Percentiles rank a stretch among this genome's conserved stretches.
phyloP scores from a whole-genome alignment of 2,113 vertebrate species.

The Syrrhaptes paradoxus region DNA sequence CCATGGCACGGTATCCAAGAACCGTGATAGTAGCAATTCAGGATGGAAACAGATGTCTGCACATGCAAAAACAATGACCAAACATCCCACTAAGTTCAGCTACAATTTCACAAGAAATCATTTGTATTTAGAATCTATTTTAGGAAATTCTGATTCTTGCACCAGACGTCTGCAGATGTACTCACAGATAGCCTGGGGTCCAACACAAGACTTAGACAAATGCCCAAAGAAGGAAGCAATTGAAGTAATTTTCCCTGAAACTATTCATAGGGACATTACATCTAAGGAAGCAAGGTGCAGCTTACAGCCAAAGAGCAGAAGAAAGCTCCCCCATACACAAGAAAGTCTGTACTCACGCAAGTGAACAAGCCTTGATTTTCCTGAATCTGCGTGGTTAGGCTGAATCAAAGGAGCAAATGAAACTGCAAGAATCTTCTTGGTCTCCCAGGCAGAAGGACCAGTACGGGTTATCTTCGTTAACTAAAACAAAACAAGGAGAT shows the following conservation, averaged over 20 bases:
- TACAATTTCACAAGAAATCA: not conserved
- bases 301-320: not conserved
- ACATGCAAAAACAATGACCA: not conserved
- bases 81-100: not conserved
- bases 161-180: not conserved
- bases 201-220: not conserved
- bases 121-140: not conserved
- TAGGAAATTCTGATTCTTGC: not conserved
- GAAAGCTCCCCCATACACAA: not conserved
- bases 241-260: not conserved
- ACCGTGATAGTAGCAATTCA: fast-evolving
- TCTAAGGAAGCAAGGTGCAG: not conserved
- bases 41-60: not conserved
- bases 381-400: slow-evolving; percentile 83
- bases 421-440: slow-evolving; percentile 97
- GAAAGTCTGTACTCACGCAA: slow-evolving; percentile 85
- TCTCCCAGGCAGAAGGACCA: slow-evolving; percentile 91
- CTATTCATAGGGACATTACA: not conserved
- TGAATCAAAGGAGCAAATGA: slow-evolving; percentile 96
- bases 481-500: slow-evolving; percentile 72
- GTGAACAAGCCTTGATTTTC: slow-evolving; percentile 81
- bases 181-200: not conserved
- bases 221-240: not conserved
- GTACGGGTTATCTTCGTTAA: slow-evolving; percentile 95
- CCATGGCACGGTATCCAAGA: not conserved